A percentile compares a stretch with the other conserved stretches of the same genome.
These are phyloP conservation scores for Scophthalmus maximus DNA, from an alignment of 2,113 vertebrate genomes.

Conservation along the genomic window DNA sequence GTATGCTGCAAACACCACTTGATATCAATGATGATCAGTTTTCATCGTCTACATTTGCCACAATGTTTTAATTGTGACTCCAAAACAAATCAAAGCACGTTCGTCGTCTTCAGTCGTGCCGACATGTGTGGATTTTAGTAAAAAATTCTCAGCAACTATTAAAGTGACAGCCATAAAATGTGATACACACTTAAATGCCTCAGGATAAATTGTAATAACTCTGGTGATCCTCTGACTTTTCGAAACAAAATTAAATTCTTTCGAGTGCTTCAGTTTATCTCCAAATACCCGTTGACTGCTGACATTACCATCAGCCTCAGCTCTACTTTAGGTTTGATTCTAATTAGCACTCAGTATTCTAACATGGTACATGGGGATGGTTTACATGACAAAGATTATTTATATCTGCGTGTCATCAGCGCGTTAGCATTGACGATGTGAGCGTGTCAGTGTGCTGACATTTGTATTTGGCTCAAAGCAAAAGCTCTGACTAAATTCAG, in stretches of 20 bases:
- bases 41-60: not conserved
- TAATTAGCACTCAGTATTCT: not conserved
- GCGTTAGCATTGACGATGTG: no score
- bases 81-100: not conserved
- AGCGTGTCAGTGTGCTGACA: not conserved
- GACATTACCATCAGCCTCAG: not conserved
- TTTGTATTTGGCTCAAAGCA: not conserved
- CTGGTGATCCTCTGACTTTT: not conserved
- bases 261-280: no score
- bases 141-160: not conserved
- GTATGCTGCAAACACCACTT: constrained; percentile 73
- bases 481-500: not conserved
- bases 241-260: not conserved
- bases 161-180: not conserved
- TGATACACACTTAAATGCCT: not conserved
- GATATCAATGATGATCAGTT: not conserved
- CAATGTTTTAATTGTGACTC: not conserved
- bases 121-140: not conserved
- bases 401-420: not conserved
- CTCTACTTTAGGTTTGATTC: not conserved
- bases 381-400: not conserved
- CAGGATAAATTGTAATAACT: not conserved
- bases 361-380: not conserved
- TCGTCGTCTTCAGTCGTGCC: not conserved
- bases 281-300: not conserved